A percentile compares a stretch with the other conserved stretches of the same genome.
Evolutionary conservation across 2,113 vertebrate species (phyloP).

Genomic region (Ornithorhynchus anatinus): DNA sequence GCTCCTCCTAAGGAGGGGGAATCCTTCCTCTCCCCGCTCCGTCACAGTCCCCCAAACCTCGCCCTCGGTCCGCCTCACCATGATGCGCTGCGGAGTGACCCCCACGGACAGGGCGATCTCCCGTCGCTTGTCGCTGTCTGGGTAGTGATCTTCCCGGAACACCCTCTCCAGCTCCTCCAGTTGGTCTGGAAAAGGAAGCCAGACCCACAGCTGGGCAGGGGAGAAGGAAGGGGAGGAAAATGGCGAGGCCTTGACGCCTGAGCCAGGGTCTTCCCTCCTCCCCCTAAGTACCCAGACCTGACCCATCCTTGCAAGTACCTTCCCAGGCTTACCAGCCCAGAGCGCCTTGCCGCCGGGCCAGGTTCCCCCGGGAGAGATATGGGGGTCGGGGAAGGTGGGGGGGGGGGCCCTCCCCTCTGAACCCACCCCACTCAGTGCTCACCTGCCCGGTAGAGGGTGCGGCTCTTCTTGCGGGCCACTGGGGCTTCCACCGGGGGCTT

Average conservation of each 20-base stretch:
- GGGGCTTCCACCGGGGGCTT: slow-evolving; percentile 32
- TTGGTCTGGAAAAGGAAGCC: slow-evolving; percentile 77
- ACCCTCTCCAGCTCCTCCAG: slow-evolving; percentile 84
- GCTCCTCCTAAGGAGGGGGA: not conserved
- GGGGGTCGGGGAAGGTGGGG: accelerated
- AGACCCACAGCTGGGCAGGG: not conserved
- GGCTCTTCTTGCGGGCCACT: slow-evolving; percentile 82
- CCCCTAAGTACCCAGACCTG: no score
- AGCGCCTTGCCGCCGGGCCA: not conserved
- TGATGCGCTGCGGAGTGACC: slow-evolving; percentile 90
- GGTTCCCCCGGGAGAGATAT: not conserved
- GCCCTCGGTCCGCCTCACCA: slow-evolving; percentile 72
- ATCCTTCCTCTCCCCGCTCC: not conserved
- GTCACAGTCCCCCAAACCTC: not conserved
- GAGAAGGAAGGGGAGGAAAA: not conserved
- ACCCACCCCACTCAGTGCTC: not conserved
- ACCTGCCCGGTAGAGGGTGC: slow-evolving; percentile 90
- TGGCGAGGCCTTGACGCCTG: no score
- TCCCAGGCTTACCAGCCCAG: not conserved
- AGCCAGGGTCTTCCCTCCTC: not conserved
- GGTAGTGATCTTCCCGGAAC: slow-evolving; percentile 94
- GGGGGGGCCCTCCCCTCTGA: accelerated
- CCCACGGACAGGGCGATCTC: slow-evolving; percentile 85
- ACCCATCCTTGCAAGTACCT: not conserved
- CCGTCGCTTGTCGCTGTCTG: slow-evolving; percentile 86